These are phyloP conservation scores for Epirrhoe alternata DNA, from an alignment of 2,888 invertebrate genomes.

Conservation along the genomic window DNA sequence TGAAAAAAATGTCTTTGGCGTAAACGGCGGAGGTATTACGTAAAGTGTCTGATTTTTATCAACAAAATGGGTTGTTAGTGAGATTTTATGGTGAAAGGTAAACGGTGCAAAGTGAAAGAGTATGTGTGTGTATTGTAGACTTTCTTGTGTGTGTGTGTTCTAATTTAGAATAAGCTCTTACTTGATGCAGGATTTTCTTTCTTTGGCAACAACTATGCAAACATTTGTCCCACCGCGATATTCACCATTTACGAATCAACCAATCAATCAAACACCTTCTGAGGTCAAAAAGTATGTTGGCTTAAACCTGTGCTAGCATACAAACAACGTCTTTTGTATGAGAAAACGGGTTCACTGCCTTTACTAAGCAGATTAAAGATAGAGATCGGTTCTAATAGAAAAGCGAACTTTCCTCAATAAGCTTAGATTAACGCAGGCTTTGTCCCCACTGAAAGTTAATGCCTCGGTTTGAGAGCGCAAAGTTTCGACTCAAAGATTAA, in stretches of 20 bases:
- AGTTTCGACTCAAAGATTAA: constrained; percentile 14
- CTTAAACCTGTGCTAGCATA: neutral
- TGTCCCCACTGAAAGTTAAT: constrained; percentile 37
- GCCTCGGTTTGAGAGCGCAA: constrained; percentile 19
- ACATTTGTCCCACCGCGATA: no score
- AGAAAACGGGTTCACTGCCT: neutral
- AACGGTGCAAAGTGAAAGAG: constrained; percentile 9
- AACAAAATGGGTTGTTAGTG: constrained; percentile 20
- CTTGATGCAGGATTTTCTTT: no score
- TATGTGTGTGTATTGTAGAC: neutral
- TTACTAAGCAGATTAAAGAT: constrained; percentile 17
- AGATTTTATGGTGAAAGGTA: constrained; percentile 26
- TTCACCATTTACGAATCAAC: no score
- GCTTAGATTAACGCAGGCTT: constrained; percentile 38
- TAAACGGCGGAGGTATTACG: constrained; percentile 46
- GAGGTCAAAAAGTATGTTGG: no score
- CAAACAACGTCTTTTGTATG: neutral
- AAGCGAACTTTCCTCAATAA: constrained; percentile 30
- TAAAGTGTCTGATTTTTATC: constrained; percentile 39
- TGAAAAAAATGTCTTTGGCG: constrained; percentile 48
- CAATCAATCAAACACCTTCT: no score
- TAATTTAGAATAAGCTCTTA: neutral
- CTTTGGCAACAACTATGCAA: no score
- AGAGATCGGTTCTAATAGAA: constrained; percentile 26
- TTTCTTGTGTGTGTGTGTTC: neutral